A percentile compares a stretch with the other conserved stretches of the same genome.
Evolutionary conservation across 2,113 vertebrate species (phyloP).

Genomic region (Motacilla tschutschensis): DNA sequence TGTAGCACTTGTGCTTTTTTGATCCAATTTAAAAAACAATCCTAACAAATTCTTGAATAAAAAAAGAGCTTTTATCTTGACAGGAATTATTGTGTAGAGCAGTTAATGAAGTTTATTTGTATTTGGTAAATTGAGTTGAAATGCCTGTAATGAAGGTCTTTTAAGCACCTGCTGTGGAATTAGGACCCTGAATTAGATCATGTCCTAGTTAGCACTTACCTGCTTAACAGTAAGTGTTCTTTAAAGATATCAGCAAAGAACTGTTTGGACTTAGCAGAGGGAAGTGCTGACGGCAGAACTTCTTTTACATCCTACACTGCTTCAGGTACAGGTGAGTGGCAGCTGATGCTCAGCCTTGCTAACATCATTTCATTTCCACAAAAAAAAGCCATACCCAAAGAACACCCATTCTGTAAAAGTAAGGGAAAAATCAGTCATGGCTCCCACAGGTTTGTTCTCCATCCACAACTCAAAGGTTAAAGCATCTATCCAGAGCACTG

Average conservation of each 20-base stretch:
- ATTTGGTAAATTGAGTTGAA: background rate
- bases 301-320: background rate
- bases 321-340: background rate
- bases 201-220: background rate
- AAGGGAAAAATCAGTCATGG: background rate
- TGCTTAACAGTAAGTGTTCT: background rate
- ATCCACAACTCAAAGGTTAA: background rate
- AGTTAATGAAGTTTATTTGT: background rate
- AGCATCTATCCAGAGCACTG: background rate
- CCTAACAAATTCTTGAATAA: background rate
- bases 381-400: background rate
- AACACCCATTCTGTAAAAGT: background rate
- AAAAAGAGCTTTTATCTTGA: background rate
- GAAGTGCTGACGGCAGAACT: background rate
- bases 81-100: background rate
- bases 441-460: background rate
- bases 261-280: background rate
- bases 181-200: background rate
- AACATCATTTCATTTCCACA: background rate
- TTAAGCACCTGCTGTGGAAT: background rate
- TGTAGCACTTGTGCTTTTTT: background rate
- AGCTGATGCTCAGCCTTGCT: background rate
- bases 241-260: background rate
- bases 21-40: background rate
- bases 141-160: background rate